Conservation (phyloP, 2,888 invertebrate species). For the Ditula angustiorana region DNA sequence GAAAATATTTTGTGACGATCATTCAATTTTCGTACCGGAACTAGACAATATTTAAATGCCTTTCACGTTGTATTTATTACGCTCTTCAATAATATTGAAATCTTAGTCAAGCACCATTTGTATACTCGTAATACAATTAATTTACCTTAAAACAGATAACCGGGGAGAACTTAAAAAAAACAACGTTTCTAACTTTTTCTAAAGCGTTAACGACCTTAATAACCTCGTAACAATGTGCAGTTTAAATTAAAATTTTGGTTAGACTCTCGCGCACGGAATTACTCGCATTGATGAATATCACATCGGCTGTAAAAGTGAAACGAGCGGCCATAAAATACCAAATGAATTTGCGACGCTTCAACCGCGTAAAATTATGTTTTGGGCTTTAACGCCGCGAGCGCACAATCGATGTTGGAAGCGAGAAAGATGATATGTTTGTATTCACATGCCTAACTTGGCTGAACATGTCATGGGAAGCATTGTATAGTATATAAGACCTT, state of each 20-base stretch:
- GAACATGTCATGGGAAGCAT: no score
- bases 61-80: no score
- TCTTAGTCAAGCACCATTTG: no score
- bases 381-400: background rate
- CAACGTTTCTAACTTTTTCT: background rate
- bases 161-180: background rate
- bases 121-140: no score
- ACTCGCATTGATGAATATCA: conserved; percentile 30
- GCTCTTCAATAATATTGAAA: no score
- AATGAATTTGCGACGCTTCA: conserved; percentile 18
- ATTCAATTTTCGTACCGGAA: no score
- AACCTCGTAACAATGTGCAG: background rate
- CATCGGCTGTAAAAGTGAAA: conserved; percentile 25
- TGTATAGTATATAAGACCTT: no score
- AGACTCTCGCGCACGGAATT: background rate
- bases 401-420: no score
- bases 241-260: background rate
- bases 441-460: no score
- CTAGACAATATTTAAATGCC: no score
- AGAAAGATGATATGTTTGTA: background rate
- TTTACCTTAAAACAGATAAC: no score
- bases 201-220: background rate
- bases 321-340: conserved; percentile 20
- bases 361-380: conserved; percentile 18
- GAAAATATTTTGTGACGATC: no score